Evolutionary conservation across 2,888 invertebrate species (phyloP).

Genomic region (Acanthosepion lycidas): DNA sequence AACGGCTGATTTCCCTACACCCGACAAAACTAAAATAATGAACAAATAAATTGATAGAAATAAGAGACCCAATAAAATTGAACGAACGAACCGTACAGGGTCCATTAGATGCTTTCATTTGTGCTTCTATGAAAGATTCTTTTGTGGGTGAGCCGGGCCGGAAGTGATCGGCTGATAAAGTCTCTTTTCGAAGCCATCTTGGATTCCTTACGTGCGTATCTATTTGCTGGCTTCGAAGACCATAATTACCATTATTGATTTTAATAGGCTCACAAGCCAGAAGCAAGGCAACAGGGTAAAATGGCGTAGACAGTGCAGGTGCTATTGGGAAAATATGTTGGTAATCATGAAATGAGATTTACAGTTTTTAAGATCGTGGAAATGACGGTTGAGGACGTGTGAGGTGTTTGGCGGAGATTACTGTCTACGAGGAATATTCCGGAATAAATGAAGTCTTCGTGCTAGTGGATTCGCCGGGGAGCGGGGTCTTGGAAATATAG

Average conservation of each 20-base stretch:
- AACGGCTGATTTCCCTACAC: not conserved
- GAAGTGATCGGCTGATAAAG: slow-evolving; percentile 18
- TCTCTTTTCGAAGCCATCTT: slow-evolving; percentile 1
- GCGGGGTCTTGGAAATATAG: no score
- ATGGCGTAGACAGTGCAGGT: not conserved
- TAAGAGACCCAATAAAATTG: not conserved
- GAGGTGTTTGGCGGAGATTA: not conserved
- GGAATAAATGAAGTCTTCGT: not conserved
- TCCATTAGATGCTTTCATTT: not conserved
- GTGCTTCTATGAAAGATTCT: not conserved
- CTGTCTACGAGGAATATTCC: not conserved
- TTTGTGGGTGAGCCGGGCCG: slow-evolving; percentile 12
- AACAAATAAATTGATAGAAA: not conserved
- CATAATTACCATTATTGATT: slow-evolving; percentile 33
- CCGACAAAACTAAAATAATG: not conserved
- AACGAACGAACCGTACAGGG: not conserved
- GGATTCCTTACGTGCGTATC: slow-evolving; percentile 16
- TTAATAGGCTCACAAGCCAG: not conserved
- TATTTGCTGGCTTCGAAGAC: slow-evolving; percentile 21
- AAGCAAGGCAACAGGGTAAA: not conserved
- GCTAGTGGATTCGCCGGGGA: no score
- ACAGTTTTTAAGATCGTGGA: not conserved
- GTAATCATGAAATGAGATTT: slow-evolving; percentile 4
- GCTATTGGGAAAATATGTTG: not conserved
- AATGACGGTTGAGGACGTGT: not conserved